Evolutionary conservation across 2,888 invertebrate genomes (phyloP).

Genomic region (Apodemia hepburni): DNA sequence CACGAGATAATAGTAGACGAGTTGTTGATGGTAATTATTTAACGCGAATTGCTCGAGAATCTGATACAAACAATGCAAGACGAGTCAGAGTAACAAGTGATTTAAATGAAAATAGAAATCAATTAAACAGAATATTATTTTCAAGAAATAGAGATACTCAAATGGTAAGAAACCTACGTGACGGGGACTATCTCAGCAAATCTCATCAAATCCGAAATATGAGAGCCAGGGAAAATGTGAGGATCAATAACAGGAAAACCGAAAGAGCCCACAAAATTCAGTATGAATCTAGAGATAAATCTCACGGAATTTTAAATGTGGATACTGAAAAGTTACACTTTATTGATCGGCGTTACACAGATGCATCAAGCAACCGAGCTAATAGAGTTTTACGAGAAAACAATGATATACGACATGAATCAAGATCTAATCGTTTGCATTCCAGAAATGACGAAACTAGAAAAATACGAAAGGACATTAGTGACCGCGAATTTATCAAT

Average conservation of each 20-base stretch:
- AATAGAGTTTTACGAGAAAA: not conserved
- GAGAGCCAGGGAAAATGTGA: not conserved
- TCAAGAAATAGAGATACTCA: not conserved
- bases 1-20: conserved; percentile 1
- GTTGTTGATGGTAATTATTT: not conserved
- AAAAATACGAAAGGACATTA: not conserved
- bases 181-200: not conserved
- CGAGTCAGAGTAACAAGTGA: not conserved
- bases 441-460: not conserved
- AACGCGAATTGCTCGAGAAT: not conserved
- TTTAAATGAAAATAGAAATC: conserved; percentile 5
- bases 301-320: not conserved
- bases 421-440: not conserved
- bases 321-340: conserved; percentile 2
- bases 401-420: not conserved
- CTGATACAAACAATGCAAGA: not conserved
- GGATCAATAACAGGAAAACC: not conserved
- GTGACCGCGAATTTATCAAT: not conserved
- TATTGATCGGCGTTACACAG: not conserved
- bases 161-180: not conserved
- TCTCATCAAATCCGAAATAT: not conserved
- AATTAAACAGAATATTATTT: not conserved
- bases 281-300: not conserved
- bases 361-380: not conserved
- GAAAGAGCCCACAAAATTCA: not conserved